These are phyloP conservation scores for Halocaridina rubra DNA, from an alignment of 2,888 invertebrate genomes.

Conservation along the genomic window DNA sequence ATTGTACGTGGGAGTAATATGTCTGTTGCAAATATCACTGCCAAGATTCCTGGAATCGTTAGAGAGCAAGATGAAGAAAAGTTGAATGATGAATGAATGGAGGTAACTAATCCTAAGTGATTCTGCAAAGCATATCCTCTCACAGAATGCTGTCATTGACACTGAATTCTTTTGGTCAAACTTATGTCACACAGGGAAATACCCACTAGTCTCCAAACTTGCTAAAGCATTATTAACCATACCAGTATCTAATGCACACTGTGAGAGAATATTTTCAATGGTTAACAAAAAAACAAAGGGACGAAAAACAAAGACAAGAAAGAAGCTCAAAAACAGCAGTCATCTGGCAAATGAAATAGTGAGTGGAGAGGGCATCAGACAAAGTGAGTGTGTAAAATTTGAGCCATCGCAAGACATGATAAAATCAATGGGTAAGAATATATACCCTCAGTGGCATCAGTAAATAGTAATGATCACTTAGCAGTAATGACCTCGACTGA, in stretches of 20 bases:
- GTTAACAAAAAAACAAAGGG: slow-evolving; percentile 3
- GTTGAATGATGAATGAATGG: too few species aligned
- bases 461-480: too few species aligned
- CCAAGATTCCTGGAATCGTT: too few species aligned
- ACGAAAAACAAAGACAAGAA: too few species aligned
- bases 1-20: too few species aligned
- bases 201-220: slow-evolving; percentile 29
- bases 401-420: background rate
- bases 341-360: background rate
- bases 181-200: slow-evolving; percentile 20
- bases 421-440: background rate
- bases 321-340: slow-evolving; percentile 19
- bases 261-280: slow-evolving; percentile 35
- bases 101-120: slow-evolving; percentile 21
- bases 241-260: slow-evolving; percentile 8
- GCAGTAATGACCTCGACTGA: background rate
- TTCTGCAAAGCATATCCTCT: slow-evolving; percentile 5
- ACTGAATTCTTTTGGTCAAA: slow-evolving; percentile 24
- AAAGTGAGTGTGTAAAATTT: slow-evolving; percentile 13
- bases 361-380: slow-evolving; percentile 3
- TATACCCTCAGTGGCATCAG: background rate
- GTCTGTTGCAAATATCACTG: too few species aligned
- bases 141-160: slow-evolving; percentile 20
- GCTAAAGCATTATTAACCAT: slow-evolving; percentile 37
- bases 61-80: too few species aligned